A percentile compares a stretch with the other conserved stretches of the same genome.
Evolutionary conservation across 2,888 invertebrate species (phyloP).

Genomic region (Gibbula magus): DNA sequence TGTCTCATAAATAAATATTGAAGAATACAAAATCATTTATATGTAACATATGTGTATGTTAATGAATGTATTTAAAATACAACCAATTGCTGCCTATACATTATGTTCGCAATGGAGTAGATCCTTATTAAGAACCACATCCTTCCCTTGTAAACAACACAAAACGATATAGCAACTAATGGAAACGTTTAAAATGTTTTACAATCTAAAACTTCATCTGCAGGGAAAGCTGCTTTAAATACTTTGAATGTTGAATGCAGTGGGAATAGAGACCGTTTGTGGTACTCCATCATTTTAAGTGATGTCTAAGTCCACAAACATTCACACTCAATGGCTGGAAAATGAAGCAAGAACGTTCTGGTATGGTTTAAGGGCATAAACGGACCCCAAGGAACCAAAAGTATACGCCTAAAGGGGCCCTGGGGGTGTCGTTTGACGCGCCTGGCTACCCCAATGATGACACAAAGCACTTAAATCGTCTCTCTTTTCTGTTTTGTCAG

Average conservation of each 20-base stretch:
- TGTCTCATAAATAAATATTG: too few relatives aligned
- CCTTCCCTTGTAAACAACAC: too few relatives aligned
- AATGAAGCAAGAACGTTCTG: background rate
- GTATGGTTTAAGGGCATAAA: background rate
- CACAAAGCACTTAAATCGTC: background rate
- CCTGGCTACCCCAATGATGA: background rate
- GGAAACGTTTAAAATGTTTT: too few relatives aligned
- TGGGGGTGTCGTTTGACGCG: background rate
- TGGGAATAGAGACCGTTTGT: background rate
- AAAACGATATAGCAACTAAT: too few relatives aligned
- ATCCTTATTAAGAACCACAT: too few relatives aligned
- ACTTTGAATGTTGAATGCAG: background rate
- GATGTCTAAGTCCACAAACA: background rate
- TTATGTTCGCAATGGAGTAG: too few relatives aligned
- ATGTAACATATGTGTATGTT: too few relatives aligned
- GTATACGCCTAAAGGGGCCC: background rate
- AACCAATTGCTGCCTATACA: too few relatives aligned
- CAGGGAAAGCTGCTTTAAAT: background rate
- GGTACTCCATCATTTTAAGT: background rate
- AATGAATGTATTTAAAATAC: too few relatives aligned
- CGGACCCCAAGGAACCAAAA: background rate
- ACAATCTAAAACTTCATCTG: too few relatives aligned
- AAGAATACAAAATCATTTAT: too few relatives aligned
- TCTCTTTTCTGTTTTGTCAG: slow-evolving; percentile 18
- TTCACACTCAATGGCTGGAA: background rate